Conservation (phyloP, 30 jellyfish, hydroid and myxozoan genomes). For the Turritopsis dohrnii region DNA sequence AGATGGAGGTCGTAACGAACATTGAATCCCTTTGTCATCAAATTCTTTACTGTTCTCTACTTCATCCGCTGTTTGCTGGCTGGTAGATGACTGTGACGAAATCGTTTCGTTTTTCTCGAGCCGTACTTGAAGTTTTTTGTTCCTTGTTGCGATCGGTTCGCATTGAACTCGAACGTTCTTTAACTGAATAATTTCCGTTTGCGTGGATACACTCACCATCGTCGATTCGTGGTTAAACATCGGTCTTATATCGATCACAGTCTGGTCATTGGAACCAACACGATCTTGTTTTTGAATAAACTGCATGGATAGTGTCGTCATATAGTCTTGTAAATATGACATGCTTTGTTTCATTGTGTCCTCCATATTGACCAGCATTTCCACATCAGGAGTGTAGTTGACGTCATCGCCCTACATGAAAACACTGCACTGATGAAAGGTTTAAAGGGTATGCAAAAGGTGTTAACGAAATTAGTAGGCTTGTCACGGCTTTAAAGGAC, state of each 20-base stretch:
- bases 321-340: constrained; percentile 5
- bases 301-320: neutral
- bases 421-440: too few relatives aligned
- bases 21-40: neutral
- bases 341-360: constrained; percentile 6
- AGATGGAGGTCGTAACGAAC: neutral
- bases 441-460: too few relatives aligned
- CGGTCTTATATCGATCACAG: neutral
- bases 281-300: neutral
- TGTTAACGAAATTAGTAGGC: too few relatives aligned
- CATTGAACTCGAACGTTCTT: neutral
- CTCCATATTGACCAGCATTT: constrained; percentile 5
- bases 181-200: neutral
- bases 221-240: neutral
- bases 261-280: neutral
- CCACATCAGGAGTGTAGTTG: neutral
- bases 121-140: constrained; percentile 12
- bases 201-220: neutral
- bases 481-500: too few relatives aligned
- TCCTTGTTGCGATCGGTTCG: neutral
- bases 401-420: neutral
- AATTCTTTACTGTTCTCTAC: neutral
- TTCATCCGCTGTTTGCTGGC: too few relatives aligned
- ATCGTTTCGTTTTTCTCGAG: neutral
- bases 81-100: too few relatives aligned